Percentiles rank a stretch among this genome's conserved stretches.
phyloP scores from a whole-genome alignment of 37 sponge, comb jelly and placozoan genomes.

The Crambe crambe region DNA sequence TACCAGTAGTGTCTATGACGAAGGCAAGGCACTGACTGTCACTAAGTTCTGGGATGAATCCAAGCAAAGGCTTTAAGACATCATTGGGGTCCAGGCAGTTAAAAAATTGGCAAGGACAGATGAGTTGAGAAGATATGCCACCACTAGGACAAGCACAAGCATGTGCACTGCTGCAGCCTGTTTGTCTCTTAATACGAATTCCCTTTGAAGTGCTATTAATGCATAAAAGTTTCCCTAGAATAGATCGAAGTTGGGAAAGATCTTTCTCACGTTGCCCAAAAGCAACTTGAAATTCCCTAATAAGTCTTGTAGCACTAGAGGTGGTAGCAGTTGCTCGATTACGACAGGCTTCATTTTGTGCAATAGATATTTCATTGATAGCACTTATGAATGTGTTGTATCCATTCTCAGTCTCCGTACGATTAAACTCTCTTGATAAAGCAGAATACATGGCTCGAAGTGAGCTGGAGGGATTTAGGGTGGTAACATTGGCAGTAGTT shows the following conservation, averaged over 20 bases:
- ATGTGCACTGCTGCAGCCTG: neutral
- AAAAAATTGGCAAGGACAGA: slow-evolving; percentile 30
- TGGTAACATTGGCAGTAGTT: too few species aligned
- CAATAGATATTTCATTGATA: slow-evolving; percentile 16
- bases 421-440: slow-evolving; percentile 15
- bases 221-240: slow-evolving; percentile 36
- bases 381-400: slow-evolving; percentile 29
- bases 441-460: neutral
- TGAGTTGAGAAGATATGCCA: neutral
- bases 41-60: neutral
- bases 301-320: neutral
- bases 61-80: slow-evolving; percentile 21
- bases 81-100: slow-evolving; percentile 23
- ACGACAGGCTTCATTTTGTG: slow-evolving; percentile 18
- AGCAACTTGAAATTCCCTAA: neutral
- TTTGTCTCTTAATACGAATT: neutral
- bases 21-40: slow-evolving; percentile 24
- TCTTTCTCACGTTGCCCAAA: neutral
- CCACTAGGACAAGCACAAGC: slow-evolving; percentile 2
- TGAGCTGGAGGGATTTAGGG: neutral
- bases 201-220: neutral
- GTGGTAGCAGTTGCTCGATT: neutral
- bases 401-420: neutral
- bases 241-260: neutral
- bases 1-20: slow-evolving; percentile 45